Base-by-base conservation (phyloP, 35 echinoderm and acorn worm genomes). In the Chiridota heheva region DNA sequence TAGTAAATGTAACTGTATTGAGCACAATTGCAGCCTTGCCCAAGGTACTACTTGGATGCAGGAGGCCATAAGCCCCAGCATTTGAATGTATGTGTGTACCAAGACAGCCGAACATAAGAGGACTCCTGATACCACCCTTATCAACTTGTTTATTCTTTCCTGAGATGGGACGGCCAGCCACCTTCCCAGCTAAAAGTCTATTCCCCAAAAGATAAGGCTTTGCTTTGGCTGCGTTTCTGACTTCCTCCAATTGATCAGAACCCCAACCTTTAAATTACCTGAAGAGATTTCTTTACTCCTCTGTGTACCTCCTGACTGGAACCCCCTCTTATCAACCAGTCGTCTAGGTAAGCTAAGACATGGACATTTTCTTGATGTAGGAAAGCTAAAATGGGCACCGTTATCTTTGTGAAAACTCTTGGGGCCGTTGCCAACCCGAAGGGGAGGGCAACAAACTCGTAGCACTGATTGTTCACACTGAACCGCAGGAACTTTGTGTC, bases 391-490 rank as follows among this genome's bases (percentile, higher is more conserved):
- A 73, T 28, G 4, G 70, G 18, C 28, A 12, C 25, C 12, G 49
- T 29, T 18, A 73, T 25, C 22, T 44, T 40, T 13, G 70, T 73
- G 70, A 73, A 73, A 40, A 45, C 42, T 8, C 70, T 18, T 47
- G 70, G 70, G 20, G 70, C 42, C 18, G 40, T 73, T 1, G 70
- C 40, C 30, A 73, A 24, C 4, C 70, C 68, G 40, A 71, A 71
- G 35, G 68, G 68, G 24, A 71, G 39, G 5, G 68, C 34, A 40
- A 71, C 36, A 25, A 71, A 71, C 22, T 71, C 32, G 37, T 41
- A 71, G 17, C 27, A 2, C 1, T 43, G 68, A 4, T 24, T 24
- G 34, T 12, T 17, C 5, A 73, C 24, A 22, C 70, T 16, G 28
- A 73, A 73, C 22, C 70, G 17, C 8, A 73, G 30, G 29, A 16